Conservation (phyloP, 2,888 invertebrate species). For the Polydrusus pterygomalis region DNA sequence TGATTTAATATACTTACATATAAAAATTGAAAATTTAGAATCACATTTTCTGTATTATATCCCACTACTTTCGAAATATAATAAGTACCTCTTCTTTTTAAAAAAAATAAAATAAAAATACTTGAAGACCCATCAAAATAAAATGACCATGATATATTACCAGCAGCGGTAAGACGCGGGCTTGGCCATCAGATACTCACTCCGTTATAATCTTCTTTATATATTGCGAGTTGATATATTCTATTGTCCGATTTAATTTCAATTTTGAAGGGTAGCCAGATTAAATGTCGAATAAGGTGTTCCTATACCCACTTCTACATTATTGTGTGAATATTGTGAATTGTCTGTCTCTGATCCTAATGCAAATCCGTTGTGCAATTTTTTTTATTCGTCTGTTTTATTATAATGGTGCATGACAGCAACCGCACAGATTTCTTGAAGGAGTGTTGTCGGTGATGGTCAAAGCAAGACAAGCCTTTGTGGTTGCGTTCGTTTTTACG, state of each 20-base stretch:
- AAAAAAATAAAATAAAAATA: not conserved
- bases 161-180: conserved; percentile 20
- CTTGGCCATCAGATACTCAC: conserved; percentile 46
- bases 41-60: too few species aligned
- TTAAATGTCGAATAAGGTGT: conserved; percentile 51
- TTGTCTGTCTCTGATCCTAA: conserved; percentile 4
- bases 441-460: conserved; percentile 28
- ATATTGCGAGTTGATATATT: conserved; percentile 37
- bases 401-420: conserved; percentile 21
- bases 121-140: not conserved
- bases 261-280: conserved; percentile 47
- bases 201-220: conserved; percentile 47
- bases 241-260: conserved; percentile 51
- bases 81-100: too few species aligned
- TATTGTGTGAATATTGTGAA: conserved; percentile 17
- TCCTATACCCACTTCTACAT: conserved; percentile 35
- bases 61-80: too few species aligned
- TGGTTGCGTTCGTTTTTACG: conserved; percentile 5
- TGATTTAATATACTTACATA: too few species aligned
- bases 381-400: conserved; percentile 32
- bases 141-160: conserved; percentile 30
- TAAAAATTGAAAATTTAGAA: too few species aligned
- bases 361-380: conserved; percentile 36
- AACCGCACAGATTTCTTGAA: conserved; percentile 27
- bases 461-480: conserved; percentile 21